phyloP scores from a whole-genome alignment of 2,888 invertebrate species.

The Dyspetes luteomarginatus region DNA sequence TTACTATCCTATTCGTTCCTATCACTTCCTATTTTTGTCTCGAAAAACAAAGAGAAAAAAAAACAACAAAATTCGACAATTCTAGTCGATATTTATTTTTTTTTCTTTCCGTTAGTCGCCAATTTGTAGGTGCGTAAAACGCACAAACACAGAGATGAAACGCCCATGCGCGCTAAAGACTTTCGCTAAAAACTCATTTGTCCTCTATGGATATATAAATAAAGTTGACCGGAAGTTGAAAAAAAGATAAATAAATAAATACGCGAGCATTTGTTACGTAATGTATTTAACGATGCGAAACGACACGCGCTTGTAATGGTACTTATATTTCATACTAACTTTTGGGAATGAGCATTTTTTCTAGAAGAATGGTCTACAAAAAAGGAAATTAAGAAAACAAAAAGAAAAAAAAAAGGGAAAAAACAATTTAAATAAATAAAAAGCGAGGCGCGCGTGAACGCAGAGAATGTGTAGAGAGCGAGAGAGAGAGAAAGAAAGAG shows the following conservation, averaged over 20 bases:
- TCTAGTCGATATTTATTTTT: conserved; percentile 6
- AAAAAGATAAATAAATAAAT: neutral
- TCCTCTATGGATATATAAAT: neutral
- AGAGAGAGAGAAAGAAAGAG: conserved; percentile 41
- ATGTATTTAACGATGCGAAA: neutral
- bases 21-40: neutral
- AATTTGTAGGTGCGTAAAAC: conserved; percentile 4
- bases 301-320: conserved; percentile 56
- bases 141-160: conserved; percentile 9
- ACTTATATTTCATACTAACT: conserved; percentile 64
- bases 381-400: conserved; percentile 10
- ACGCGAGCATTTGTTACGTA: neutral
- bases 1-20: neutral
- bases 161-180: neutral
- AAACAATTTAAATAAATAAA: conserved; percentile 33
- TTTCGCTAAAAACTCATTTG: conserved; percentile 7
- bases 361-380: conserved; percentile 9
- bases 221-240: neutral
- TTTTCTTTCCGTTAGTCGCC: neutral
- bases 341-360: conserved; percentile 63
- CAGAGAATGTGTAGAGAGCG: conserved; percentile 58
- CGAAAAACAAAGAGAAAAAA: neutral
- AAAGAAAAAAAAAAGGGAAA: conserved; percentile 13
- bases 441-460: conserved; percentile 64
- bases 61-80: conserved; percentile 48